phyloP scores from a whole-genome alignment of 1,140 invertebrate species.

The Scaptomyza pallida region DNA sequence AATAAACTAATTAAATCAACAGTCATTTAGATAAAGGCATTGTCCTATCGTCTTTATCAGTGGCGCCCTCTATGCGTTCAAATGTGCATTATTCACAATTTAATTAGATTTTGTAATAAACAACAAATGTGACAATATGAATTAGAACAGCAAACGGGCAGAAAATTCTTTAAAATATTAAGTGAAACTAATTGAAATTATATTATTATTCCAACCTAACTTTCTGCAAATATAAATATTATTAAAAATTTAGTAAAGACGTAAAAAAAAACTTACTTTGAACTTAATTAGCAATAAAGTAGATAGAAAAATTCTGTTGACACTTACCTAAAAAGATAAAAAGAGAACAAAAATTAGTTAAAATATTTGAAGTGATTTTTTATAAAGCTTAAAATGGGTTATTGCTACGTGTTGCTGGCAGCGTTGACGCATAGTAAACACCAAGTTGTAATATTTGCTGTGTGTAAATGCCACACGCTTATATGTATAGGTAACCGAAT shows the following conservation, averaged over 20 bases:
- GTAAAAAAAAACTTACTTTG: constrained; percentile 68
- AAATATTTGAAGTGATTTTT: not conserved
- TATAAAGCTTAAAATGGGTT: constrained; percentile 17
- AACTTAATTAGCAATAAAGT: constrained; percentile 45
- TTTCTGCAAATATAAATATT: not conserved
- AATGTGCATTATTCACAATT: constrained; percentile 54
- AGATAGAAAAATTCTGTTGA: too few species aligned
- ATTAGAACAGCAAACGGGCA: constrained; percentile 2
- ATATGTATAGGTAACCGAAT: constrained; percentile 77
- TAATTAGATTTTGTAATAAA: constrained; percentile 31
- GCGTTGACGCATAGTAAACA: constrained; percentile 23
- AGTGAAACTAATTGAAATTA: constrained; percentile 4
- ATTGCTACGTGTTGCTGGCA: constrained; percentile 50
- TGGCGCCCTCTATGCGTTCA: constrained; percentile 38
- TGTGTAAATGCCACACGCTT: constrained; percentile 68
- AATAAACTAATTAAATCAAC: constrained; percentile 82
- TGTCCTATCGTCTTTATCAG: constrained; percentile 37
- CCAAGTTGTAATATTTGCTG: constrained; percentile 54
- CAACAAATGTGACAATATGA: not conserved
- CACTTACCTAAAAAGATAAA: constrained; percentile 67
- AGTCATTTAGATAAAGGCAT: constrained; percentile 39
- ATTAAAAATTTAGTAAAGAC: constrained; percentile 40
- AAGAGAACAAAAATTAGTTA: constrained; percentile 12
- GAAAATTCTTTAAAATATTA: constrained; percentile 1
- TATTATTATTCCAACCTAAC: not conserved